Percentiles rank a stretch among this genome's conserved stretches.
Evolutionary conservation across 2,113 vertebrate genomes (phyloP).

Genomic region (Rhinolophus ferrumequinum): DNA sequence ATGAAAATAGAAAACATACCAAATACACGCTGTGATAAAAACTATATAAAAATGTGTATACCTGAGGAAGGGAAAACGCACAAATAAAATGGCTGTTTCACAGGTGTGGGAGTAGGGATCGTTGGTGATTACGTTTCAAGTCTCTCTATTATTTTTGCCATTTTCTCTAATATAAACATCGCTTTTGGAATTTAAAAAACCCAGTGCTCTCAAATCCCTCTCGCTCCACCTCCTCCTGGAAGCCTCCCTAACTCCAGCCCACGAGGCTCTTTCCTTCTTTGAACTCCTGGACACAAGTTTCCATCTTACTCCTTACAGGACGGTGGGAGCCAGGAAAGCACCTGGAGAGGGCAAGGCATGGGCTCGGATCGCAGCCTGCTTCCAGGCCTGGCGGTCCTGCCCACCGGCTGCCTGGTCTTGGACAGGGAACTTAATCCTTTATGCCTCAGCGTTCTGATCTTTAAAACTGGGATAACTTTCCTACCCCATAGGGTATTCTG

Average conservation of each 20-base stretch:
- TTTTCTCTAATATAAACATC: conserved; percentile 21
- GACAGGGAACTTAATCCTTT: neutral
- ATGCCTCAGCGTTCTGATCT: neutral
- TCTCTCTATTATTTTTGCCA: neutral
- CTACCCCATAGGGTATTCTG: fast-evolving
- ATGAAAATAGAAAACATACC: conserved; percentile 6
- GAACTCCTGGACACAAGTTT: neutral
- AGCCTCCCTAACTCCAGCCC: neutral
- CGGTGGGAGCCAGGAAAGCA: neutral
- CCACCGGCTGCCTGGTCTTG: neutral
- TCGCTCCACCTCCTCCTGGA: neutral
- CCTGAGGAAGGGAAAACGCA: neutral
- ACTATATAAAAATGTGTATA: neutral
- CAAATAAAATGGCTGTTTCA: neutral
- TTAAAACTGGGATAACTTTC: too few species aligned
- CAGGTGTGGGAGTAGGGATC: neutral
- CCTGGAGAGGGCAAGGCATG: neutral
- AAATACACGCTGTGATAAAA: neutral
- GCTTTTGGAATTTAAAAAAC: conserved; percentile 24
- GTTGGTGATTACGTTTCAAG: neutral
- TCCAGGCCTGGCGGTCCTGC: neutral
- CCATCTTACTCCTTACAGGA: fast-evolving
- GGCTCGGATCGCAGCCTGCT: neutral
- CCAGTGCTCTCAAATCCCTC: neutral
- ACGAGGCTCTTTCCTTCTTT: neutral